Conservation (phyloP, 2,888 invertebrate genomes). For the Horisme vitalbata region DNA sequence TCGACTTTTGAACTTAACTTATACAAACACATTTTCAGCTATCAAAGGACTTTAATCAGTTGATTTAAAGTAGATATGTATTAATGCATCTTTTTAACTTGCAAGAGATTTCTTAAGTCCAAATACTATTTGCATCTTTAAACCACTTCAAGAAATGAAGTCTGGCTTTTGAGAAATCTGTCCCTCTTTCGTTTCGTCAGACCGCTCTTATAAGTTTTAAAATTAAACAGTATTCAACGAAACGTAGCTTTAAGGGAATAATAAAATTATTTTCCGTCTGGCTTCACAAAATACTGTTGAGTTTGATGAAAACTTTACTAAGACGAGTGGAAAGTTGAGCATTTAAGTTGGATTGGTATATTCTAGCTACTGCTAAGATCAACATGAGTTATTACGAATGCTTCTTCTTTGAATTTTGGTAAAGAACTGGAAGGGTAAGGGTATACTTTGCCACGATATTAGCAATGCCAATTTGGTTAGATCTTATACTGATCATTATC, state of each 20-base stretch:
- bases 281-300: constrained; percentile 33
- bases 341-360: constrained; percentile 25
- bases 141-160: constrained; percentile 41
- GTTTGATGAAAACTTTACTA: constrained; percentile 37
- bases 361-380: constrained; percentile 25
- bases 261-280: constrained; percentile 43
- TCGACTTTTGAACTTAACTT: too few species aligned
- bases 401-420: too few species aligned
- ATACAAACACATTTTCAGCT: too few species aligned
- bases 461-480: too few species aligned
- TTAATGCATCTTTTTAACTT: too few species aligned
- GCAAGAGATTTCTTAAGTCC: constrained; percentile 23
- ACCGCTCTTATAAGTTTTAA: constrained; percentile 36
- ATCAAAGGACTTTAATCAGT: too few species aligned
- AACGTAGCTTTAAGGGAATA: constrained; percentile 36
- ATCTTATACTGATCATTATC: too few species aligned
- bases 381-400: constrained; percentile 27
- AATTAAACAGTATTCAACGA: constrained; percentile 38
- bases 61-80: too few species aligned
- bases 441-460: not conserved
- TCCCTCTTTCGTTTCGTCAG: constrained; percentile 28
- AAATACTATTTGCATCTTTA: constrained; percentile 47
- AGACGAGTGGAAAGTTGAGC: constrained; percentile 29
- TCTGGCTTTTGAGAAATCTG: constrained; percentile 38
- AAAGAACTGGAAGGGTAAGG: too few species aligned